Conservation (phyloP, 2,113 vertebrate genomes). For the Sphaerodactylus townsendi region DNA sequence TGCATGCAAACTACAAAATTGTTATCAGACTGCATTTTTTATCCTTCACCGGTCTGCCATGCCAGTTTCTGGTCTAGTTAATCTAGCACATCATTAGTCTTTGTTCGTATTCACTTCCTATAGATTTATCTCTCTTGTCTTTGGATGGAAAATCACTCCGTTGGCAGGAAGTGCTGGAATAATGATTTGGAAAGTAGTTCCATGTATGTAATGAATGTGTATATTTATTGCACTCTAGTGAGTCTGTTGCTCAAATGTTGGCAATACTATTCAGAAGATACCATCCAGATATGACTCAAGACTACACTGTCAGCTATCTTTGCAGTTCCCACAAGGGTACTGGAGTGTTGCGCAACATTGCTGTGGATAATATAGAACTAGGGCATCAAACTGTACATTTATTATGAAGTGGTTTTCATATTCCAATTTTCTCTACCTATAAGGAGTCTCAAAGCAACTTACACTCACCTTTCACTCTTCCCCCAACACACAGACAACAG, state of each 20-base stretch:
- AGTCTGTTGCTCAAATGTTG: not conserved
- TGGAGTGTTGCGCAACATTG: not conserved
- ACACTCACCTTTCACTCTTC: no score
- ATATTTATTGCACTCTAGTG: not conserved
- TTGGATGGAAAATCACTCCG: not conserved
- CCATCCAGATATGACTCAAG: not conserved
- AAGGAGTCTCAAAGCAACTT: no score
- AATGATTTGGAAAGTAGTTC: conserved; percentile 8
- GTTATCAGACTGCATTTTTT: conserved; percentile 31
- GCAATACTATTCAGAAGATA: not conserved
- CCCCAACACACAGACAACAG: no score
- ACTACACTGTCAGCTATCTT: not conserved
- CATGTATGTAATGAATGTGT: not conserved
- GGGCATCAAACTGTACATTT: not conserved
- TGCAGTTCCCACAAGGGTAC: not conserved
- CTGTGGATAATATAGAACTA: not conserved
- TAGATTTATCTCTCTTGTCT: conserved; percentile 42
- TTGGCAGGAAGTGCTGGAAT: not conserved
- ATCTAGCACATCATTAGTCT: conserved; percentile 52
- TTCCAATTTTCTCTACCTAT: no score
- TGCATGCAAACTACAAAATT: conserved; percentile 51
- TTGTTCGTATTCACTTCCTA: conserved; percentile 33
- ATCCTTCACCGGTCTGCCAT: not conserved
- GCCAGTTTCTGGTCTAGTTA: conserved; percentile 35
- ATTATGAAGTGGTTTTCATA: no score